phyloP scores from a whole-genome alignment of 2,113 vertebrate species.

The Crotalus horridus region DNA sequence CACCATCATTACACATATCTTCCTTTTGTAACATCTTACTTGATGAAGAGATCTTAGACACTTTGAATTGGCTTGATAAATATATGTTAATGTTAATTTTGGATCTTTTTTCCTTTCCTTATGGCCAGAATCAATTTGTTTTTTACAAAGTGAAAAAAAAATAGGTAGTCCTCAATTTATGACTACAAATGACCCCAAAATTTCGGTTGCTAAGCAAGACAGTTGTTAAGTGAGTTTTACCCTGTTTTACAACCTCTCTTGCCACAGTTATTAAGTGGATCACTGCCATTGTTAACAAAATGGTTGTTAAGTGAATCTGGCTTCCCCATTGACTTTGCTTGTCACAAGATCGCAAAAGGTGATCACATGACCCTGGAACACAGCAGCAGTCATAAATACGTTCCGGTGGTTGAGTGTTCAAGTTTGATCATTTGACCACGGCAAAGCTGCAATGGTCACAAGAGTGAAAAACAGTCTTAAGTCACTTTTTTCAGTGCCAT shows the following conservation, averaged over 20 bases:
- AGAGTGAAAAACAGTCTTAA: neutral
- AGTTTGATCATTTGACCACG: neutral
- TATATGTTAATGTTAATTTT: too few species aligned
- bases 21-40: too few species aligned
- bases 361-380: fast-evolving
- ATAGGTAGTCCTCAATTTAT: too few species aligned
- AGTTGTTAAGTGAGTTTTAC: neutral
- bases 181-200: neutral
- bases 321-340: neutral
- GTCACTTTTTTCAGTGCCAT: neutral
- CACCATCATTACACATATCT: too few species aligned
- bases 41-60: too few species aligned
- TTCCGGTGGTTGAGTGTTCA: neutral
- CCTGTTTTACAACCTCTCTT: neutral
- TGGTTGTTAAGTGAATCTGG: neutral
- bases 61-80: too few species aligned
- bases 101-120: too few species aligned
- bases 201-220: neutral
- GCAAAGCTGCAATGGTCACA: neutral
- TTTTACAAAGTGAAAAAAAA: too few species aligned
- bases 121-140: too few species aligned
- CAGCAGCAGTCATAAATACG: neutral
- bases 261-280: neutral
- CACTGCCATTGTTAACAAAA: neutral
- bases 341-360: neutral